Evolutionary conservation across 2,797 vertebrate genomes (phyloP).

Genomic region (Periophthalmus magnuspinnatus): DNA sequence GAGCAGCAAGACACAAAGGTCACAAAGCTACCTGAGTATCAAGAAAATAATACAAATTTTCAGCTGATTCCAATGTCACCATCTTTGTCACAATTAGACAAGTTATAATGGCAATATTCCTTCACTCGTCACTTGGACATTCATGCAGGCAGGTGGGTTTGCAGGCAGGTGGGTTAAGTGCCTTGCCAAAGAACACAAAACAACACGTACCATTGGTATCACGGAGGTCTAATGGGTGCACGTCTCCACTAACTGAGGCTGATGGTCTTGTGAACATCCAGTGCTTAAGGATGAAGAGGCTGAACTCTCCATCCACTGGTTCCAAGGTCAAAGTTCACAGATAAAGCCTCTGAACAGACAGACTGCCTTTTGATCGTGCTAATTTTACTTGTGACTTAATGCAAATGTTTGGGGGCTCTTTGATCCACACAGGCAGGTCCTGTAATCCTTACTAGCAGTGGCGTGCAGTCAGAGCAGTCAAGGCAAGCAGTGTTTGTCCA

Average conservation of each 20-base stretch:
- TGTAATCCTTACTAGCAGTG: background rate
- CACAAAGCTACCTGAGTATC: background rate
- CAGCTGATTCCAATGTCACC: background rate
- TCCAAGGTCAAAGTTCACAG: conserved; percentile 41
- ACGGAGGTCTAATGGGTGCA: background rate
- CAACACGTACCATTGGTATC: background rate
- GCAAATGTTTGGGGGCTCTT: conserved; percentile 39
- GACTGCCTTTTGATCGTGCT: conserved; percentile 31
- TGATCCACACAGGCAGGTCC: conserved; percentile 8
- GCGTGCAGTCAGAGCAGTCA: no score
- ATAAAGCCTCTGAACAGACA: conserved; percentile 44
- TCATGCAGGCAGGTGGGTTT: background rate
- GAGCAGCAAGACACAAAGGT: no score
- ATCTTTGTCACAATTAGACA: background rate
- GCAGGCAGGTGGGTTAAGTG: background rate
- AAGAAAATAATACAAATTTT: background rate
- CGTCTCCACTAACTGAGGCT: background rate
- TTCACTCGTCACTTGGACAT: background rate
- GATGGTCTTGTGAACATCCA: conserved; percentile 7
- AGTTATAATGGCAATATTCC: background rate
- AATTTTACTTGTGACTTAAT: conserved; percentile 31
- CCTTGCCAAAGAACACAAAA: background rate
- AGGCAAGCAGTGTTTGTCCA: no score
- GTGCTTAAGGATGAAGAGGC: conserved; percentile 14
- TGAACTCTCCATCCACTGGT: conserved; percentile 34